A percentile compares a stretch with the other conserved stretches of the same genome.
phyloP scores from a whole-genome alignment of 2,797 vertebrate genomes.

The Sebastes oblongus region DNA sequence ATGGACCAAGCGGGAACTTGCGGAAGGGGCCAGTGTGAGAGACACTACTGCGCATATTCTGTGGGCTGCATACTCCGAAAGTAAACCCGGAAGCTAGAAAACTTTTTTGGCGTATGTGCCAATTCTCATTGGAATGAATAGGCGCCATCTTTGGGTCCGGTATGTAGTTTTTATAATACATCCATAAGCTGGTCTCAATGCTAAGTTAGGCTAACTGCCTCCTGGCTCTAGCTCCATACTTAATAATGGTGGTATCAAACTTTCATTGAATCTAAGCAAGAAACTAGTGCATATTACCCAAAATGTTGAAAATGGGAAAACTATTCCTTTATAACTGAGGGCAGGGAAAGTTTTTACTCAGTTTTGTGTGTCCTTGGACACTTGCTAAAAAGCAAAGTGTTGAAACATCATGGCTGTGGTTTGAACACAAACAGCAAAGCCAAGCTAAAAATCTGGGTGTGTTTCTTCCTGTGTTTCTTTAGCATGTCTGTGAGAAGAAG shows the following conservation, averaged over 20 bases:
- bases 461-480: conserved; percentile 1
- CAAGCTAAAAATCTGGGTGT: neutral
- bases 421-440: neutral
- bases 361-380: neutral
- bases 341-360: neutral
- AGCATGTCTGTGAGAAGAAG: neutral
- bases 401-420: neutral
- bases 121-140: too few species aligned
- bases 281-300: neutral
- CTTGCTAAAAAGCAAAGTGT: neutral
- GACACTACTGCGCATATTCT: too few species aligned
- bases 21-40: too few species aligned
- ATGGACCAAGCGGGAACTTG: too few species aligned
- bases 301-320: neutral
- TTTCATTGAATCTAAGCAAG: neutral
- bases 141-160: too few species aligned
- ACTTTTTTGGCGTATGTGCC: too few species aligned
- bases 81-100: too few species aligned
- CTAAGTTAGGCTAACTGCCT: neutral
- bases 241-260: neutral
- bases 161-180: too few species aligned
- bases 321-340: neutral
- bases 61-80: too few species aligned
- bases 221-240: neutral
- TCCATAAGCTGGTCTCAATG: too few species aligned